A percentile compares a stretch with the other conserved stretches of the same genome.
Evolutionary conservation across 2,797 vertebrate genomes (phyloP).

Genomic region (Hemibagrus guttatus): DNA sequence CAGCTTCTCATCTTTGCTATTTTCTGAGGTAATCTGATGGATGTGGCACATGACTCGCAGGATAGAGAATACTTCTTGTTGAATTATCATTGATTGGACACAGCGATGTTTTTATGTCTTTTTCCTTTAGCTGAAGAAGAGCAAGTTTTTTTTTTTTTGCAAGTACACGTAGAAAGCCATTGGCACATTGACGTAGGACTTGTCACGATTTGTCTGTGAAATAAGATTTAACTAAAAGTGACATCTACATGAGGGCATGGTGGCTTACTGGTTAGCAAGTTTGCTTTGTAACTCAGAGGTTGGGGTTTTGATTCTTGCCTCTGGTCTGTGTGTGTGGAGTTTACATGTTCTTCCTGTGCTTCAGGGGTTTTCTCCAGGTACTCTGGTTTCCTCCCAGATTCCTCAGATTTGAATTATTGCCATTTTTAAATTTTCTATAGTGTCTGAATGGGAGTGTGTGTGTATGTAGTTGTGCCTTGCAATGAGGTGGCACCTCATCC

Average conservation of each 20-base stretch:
- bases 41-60: background rate
- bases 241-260: background rate
- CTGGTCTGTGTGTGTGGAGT: too few relatives aligned
- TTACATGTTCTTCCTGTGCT: too few relatives aligned
- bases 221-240: background rate
- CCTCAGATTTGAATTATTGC: too few relatives aligned
- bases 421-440: too few relatives aligned
- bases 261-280: too few relatives aligned
- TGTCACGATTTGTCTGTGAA: background rate
- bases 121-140: background rate
- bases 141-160: background rate
- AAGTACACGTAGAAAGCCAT: background rate
- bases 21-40: constrained; percentile 19
- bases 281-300: too few relatives aligned
- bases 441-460: too few relatives aligned
- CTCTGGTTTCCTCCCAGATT: too few relatives aligned
- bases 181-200: background rate
- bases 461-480: too few relatives aligned
- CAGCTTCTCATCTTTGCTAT: constrained; percentile 23
- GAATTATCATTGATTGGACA: background rate
- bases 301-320: too few relatives aligned
- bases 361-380: too few relatives aligned
- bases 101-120: background rate
- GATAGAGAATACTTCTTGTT: background rate
- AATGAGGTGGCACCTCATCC: too few relatives aligned